Evolutionary conservation across 2,797 vertebrate genomes (phyloP), one percentile per base, ranked within the genome.

Genomic region (Cryptoprocta ferox): DNA sequence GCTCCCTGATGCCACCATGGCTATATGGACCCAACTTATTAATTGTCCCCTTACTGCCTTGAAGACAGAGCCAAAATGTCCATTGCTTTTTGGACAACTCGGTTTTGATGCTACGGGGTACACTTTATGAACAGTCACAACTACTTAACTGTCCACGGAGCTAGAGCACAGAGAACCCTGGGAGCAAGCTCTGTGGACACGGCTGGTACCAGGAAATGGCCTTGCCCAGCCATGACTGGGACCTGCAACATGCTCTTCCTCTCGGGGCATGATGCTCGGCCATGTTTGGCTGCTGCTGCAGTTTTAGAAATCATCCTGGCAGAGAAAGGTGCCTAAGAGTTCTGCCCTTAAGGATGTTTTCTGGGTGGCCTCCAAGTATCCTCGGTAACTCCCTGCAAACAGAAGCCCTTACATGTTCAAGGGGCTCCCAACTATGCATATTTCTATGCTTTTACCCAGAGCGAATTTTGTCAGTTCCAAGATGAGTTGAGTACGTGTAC

Each of bases 291-390:
- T 39, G 59, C 39, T 37, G 18, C 42, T 76, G 15, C 32, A 32
- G 48, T 21, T 66, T 6, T 35, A 66, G 73, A 48, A 11, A 5
- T 28, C 45, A 82, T 0, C 7, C 48, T 0, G n/a, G 39, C 35
- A 66, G 65, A 42, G 73, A 63, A 75, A 12, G 32, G 39, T 0
- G 6, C 26, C 92, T 19, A 16, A 5, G 16, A 70, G 59, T 35
- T 53, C 45, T 66, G 65, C 5, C 35, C 59, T 19, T 71, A 6
- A 63, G 30, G 45, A 56, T 35, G 42, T 63, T 78, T 86, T 48
- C 94, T 95, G 91, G 73, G 45, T 78, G 82, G 45, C 66, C 42
- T 89, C 92, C 94, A 73, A 12, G 48, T 32, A 18, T 45, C 87
- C 68, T 42, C 39, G 84, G 85, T 56, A 85, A 73, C 48, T 42